Evolutionary conservation across 2,113 vertebrate genomes (phyloP).

Genomic region (Lynx canadensis): DNA sequence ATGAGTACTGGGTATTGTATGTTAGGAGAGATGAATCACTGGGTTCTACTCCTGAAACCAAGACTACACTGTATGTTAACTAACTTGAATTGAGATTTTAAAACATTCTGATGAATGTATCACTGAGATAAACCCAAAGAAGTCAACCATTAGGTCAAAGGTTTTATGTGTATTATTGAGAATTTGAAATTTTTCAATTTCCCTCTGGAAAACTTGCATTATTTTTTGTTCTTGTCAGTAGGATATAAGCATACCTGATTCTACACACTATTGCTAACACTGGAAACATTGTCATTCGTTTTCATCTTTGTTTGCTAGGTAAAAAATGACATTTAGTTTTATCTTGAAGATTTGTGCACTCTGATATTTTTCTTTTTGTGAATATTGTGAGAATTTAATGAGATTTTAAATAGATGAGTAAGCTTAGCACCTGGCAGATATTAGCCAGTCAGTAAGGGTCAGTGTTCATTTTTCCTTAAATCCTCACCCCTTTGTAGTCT

Average conservation of each 20-base stretch:
- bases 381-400: not conserved
- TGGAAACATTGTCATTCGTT: not conserved
- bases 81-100: no score
- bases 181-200: not conserved
- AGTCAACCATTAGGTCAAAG: not conserved
- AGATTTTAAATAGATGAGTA: not conserved
- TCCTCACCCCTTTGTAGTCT: not conserved
- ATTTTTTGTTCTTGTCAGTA: not conserved
- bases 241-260: not conserved
- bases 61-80: no score
- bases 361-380: constrained; percentile 13
- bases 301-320: constrained; percentile 1
- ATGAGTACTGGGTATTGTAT: no score
- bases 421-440: not conserved
- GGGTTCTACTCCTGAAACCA: no score
- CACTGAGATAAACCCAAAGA: not conserved
- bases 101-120: not conserved
- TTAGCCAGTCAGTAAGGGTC: not conserved
- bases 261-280: not conserved
- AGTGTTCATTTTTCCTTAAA: not conserved
- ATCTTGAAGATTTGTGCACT: not conserved
- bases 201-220: not conserved
- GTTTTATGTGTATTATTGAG: constrained; percentile 27
- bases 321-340: not conserved
- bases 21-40: no score